Base-by-base conservation (phyloP, 2,888 invertebrate genomes). In the Candidula unifasciata region DNA sequence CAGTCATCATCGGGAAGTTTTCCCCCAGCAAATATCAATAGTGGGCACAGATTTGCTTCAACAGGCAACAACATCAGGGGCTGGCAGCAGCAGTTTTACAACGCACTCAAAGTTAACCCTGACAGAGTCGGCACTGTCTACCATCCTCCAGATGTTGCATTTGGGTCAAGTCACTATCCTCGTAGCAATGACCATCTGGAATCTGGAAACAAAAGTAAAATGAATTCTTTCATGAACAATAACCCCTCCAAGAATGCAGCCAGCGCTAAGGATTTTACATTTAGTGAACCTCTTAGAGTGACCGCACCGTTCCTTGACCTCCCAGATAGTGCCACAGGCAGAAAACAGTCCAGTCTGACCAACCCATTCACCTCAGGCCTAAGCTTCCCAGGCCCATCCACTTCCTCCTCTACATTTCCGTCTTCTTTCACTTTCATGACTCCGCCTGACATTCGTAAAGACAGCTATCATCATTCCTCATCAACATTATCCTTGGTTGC, bases 391-490 rank as follows among this genome's bases (percentile, higher is more conserved):
- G 35, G 30, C 2, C 24, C 35, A 35, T 35, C 57, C 3, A 0
- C 35, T 57, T 30, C 10, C 35, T 6, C 52, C 5, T 33, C 33
- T 54, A 87, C 87, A 90, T 94, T 94, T 77, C 87, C 87, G 27
- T 87, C 87, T 37, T 86, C 82, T 93, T 97, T 95, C 13, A 10
- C 44, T 44, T 44, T 44, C 44, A 44, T 10, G n/a, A n/a, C n/a
- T n/a, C 44, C 13, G 6, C 6, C 13, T 10, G 13, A 13, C 44
- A 13, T 44, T 44, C 44, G 13, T 44, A 44, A 44, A 44, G 44
- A 44, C 44, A 44, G 44, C 13, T 44, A 44, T 44, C 13, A 44
- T 44, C 44, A 44, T 44, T 44, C 44, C 13, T 44, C 44, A 1
- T 44, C 44, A 44, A 10, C 44, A 44, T 10, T 44, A 44, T 44